Conservation (phyloP, 2,113 vertebrate genomes). For the Vireo altiloquus region DNA sequence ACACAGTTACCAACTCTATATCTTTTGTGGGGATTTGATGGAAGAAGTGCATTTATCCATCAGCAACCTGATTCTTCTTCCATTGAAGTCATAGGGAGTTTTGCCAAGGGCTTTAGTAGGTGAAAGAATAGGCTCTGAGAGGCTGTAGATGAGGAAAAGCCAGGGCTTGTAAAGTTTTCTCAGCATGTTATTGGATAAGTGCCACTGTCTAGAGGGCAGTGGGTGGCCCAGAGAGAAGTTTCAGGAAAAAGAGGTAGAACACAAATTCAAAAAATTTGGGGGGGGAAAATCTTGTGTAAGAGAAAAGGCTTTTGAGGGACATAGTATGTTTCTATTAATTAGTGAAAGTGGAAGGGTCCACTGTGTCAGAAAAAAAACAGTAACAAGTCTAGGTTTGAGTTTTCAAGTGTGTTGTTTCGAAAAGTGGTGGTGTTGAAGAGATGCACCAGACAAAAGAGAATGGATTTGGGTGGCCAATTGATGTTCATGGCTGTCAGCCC, state of each 20-base stretch:
- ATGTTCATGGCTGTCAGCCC: background rate
- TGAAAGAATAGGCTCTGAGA: background rate
- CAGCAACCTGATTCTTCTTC: conserved; percentile 3
- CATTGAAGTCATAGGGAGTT: background rate
- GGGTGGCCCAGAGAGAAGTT: conserved; percentile 5
- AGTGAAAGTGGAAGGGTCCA: background rate
- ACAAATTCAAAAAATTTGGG: background rate
- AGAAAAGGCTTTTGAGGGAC: background rate
- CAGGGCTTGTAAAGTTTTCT: background rate
- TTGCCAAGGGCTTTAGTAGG: background rate
- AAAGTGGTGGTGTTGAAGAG: background rate
- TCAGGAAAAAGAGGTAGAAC: background rate
- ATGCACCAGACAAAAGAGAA: background rate
- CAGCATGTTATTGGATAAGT: background rate
- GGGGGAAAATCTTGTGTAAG: background rate
- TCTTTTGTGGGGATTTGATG: background rate
- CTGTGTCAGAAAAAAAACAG: background rate
- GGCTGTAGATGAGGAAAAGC: background rate
- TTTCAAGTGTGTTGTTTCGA: background rate
- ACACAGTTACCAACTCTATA: background rate
- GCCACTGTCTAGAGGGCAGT: conserved; percentile 2
- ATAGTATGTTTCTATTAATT: background rate
- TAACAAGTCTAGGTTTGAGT: background rate
- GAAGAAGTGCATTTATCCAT: background rate
- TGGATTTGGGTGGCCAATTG: background rate